phyloP scores from a whole-genome alignment of 2,797 vertebrate genomes.

The Gobio occitaniae region DNA sequence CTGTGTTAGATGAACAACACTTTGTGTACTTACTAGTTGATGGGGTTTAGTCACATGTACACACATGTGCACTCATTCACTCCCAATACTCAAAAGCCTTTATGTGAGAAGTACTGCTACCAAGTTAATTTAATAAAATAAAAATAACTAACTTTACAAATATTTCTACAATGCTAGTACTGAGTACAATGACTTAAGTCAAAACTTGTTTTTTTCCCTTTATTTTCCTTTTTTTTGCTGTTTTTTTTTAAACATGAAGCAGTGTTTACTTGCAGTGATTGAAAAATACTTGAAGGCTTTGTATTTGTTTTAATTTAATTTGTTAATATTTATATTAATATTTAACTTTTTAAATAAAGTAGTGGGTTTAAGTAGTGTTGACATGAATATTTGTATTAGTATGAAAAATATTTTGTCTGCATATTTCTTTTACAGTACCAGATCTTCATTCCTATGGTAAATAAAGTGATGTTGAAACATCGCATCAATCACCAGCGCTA shows the following conservation, averaged over 20 bases:
- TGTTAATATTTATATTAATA: too few relatives aligned
- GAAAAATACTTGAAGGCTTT: background rate
- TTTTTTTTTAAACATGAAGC: background rate
- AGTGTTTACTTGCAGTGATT: too few relatives aligned
- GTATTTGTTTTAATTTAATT: background rate
- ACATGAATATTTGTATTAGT: background rate
- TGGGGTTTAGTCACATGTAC: slow-evolving; percentile 39
- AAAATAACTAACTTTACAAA: background rate
- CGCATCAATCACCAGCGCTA: slow-evolving; percentile 97
- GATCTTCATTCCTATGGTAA: slow-evolving; percentile 99
- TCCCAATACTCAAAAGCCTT: background rate
- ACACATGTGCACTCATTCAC: slow-evolving; percentile 6
- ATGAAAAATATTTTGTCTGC: slow-evolving; percentile 45
- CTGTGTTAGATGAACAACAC: slow-evolving; percentile 61
- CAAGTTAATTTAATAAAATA: background rate
- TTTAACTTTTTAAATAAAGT: background rate
- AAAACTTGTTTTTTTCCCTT: background rate
- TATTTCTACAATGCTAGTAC: background rate
- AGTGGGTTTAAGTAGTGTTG: background rate
- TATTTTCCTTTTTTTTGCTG: background rate
- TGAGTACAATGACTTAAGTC: background rate
- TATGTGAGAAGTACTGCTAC: background rate
- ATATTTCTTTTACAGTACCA: slow-evolving; percentile 85
- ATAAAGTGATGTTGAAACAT: slow-evolving; percentile 96
- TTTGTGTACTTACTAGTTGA: slow-evolving; percentile 58